Percentiles rank a stretch among this genome's conserved stretches.
These are phyloP conservation scores for Eucidaris tribuloides DNA, from an alignment of 35 echinoderm and acorn worm genomes.

Conservation along the genomic window DNA sequence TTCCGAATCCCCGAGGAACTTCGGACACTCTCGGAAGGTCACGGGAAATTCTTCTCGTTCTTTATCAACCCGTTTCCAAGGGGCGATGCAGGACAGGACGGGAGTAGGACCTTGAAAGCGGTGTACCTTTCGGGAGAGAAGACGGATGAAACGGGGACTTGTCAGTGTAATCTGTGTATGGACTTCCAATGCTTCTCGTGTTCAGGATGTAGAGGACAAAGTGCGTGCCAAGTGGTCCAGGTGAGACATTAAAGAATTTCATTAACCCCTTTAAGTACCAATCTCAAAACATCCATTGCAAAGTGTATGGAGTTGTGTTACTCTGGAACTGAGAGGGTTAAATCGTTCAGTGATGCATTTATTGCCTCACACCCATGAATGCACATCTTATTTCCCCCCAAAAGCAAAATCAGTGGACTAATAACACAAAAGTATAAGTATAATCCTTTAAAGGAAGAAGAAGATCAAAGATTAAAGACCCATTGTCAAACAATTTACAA, in stretches of 20 bases:
- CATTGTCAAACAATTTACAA: too few relatives aligned
- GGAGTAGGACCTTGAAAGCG: conserved; percentile 58
- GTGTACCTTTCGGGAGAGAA: conserved; percentile 84
- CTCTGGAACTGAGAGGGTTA: too few relatives aligned
- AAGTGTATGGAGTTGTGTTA: too few relatives aligned
- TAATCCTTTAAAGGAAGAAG: too few relatives aligned
- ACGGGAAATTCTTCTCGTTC: conserved; percentile 93
- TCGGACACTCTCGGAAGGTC: conserved; percentile 59
- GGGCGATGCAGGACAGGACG: conserved; percentile 38
- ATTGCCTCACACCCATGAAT: too few relatives aligned
- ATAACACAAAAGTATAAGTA: too few relatives aligned
- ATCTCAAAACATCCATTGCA: too few relatives aligned
- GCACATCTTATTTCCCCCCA: too few relatives aligned
- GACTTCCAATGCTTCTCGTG: conserved; percentile 81
- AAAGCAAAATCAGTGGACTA: too few relatives aligned
- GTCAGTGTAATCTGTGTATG: conserved; percentile 83
- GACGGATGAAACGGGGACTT: conserved; percentile 66
- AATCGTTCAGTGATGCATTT: too few relatives aligned
- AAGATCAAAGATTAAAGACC: too few relatives aligned
- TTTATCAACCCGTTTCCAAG: conserved; percentile 89
- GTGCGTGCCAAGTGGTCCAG: conserved; percentile 91
- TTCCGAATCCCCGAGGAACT: conserved; percentile 58
- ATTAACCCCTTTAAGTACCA: too few relatives aligned
- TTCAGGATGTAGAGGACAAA: conserved; percentile 85
- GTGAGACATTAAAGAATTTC: conserved; percentile 51